Percentiles rank a stretch among this genome's conserved stretches.
phyloP scores from a whole-genome alignment of 92 coral and sea anemone species.

The Epizoanthus ramosus region DNA sequence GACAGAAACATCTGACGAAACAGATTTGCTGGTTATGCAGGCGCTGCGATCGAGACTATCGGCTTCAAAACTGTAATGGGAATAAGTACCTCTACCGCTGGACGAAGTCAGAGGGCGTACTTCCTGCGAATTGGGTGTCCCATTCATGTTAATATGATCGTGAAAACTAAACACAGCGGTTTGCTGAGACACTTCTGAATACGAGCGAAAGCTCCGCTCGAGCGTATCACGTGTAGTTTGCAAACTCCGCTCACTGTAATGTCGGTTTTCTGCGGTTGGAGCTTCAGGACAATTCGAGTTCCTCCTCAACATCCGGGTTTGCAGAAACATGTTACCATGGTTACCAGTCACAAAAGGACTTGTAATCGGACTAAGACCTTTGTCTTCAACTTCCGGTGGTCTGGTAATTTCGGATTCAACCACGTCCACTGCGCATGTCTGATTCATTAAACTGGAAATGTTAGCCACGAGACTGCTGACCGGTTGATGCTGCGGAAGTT shows the following conservation, averaged over 20 bases:
- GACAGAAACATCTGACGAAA: not conserved
- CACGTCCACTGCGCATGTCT: conserved; percentile 52
- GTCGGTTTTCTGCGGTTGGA: not conserved
- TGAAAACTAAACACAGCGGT: not conserved
- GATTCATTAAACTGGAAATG: conserved; percentile 43
- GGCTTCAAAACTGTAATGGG: conserved; percentile 40
- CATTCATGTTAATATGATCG: not conserved
- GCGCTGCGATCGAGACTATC: conserved; percentile 49
- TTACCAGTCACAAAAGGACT: not conserved
- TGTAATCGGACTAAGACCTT: conserved; percentile 66
- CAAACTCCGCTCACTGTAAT: not conserved
- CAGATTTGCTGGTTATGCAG: not conserved
- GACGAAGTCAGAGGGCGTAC: conserved; percentile 35
- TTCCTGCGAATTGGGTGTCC: not conserved
- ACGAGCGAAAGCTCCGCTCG: conserved; percentile 11
- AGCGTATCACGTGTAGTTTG: conserved; percentile 15
- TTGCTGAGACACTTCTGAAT: not conserved
- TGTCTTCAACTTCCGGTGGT: conserved; percentile 63
- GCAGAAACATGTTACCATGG: no score
- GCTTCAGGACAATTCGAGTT: not conserved
- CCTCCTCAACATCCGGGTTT: not conserved
- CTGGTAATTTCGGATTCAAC: not conserved
- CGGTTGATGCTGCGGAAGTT: conserved; percentile 84
- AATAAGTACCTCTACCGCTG: conserved; percentile 59
- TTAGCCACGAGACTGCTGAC: conserved; percentile 59